Conservation (phyloP, 37 sponge, comb jelly and placozoan species). For the Trichoplax adhaerens region DNA sequence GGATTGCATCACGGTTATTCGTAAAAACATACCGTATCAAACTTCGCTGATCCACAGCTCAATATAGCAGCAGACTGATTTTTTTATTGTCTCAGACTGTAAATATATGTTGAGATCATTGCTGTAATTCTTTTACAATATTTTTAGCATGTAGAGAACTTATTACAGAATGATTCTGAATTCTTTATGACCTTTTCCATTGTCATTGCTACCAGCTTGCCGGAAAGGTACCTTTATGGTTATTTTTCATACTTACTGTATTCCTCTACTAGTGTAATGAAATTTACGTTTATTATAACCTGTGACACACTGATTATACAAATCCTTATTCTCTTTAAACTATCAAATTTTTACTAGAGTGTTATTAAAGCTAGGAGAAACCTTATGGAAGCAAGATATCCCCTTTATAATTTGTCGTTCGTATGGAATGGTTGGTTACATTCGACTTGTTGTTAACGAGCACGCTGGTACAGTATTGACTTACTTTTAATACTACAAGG, state of each 20-base stretch:
- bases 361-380: slow-evolving; percentile 23
- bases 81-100: too few species aligned
- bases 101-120: too few species aligned
- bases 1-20: too few species aligned
- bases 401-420: slow-evolving; percentile 47
- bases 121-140: too few species aligned
- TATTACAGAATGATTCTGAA: slow-evolving; percentile 10
- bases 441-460: slow-evolving; percentile 36
- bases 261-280: background rate
- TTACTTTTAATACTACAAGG: background rate
- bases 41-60: too few species aligned
- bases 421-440: slow-evolving; percentile 60
- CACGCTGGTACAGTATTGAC: slow-evolving; percentile 22
- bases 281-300: background rate
- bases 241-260: too few species aligned
- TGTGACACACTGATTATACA: background rate
- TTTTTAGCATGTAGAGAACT: too few species aligned
- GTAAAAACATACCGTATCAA: too few species aligned
- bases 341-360: background rate
- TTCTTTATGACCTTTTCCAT: slow-evolving; percentile 50
- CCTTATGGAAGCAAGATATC: slow-evolving; percentile 33
- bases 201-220: slow-evolving; percentile 52
- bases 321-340: background rate
- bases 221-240: slow-evolving; percentile 4
- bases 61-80: too few species aligned